Base-by-base conservation (phyloP, 2,797 vertebrate genomes). In the Myoxocephalus aenaeus region DNA sequence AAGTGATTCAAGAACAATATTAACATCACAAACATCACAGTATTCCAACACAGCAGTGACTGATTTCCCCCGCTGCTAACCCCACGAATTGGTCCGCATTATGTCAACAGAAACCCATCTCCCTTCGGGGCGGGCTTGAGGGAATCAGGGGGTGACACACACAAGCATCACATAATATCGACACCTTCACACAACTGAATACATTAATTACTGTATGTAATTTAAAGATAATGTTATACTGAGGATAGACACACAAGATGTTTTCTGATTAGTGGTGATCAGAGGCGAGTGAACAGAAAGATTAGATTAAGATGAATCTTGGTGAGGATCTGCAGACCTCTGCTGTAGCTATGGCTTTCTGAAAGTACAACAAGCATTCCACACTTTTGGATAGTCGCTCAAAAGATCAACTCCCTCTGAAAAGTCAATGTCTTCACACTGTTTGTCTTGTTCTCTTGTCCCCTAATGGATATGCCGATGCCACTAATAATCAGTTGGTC, bases 1-100 rank as follows among this genome's bases (percentile, higher is more conserved):
- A 90, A 96, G 94, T 95, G 95, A 92, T 95, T 93, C 90, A 86
- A 94, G 92, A 93, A 94, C 91, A 92, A 94, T 90, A 94, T 90
- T 88, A 92, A 92, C 92, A 92, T 90, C 95, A 97, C 94, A 91
- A 94, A 93, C 82, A 92, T 86, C 85, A 94, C 91, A 92, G 81
- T 89, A 90, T 65, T 89, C 89, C 84, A 95, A 93, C 90, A 93
- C 84, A 95, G 93, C 87, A 87, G 90, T 90, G 89, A 92, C 68
- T 2, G 75, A 81, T 32, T 84, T 87, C 89, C 90, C 89, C 89
- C 64, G 29, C 62, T 27, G 59, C 74, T 42, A 48, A 83, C 83
- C 87, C 84, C 87, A 83, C 58, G 0, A 40, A 73, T 78, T 89
- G 89, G 91, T 91, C 90, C 84, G 56, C 76, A 69, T 79, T 36